These are phyloP conservation scores for Plumapathes pennacea DNA, from an alignment of 92 coral and sea anemone genomes.

Conservation along the genomic window DNA sequence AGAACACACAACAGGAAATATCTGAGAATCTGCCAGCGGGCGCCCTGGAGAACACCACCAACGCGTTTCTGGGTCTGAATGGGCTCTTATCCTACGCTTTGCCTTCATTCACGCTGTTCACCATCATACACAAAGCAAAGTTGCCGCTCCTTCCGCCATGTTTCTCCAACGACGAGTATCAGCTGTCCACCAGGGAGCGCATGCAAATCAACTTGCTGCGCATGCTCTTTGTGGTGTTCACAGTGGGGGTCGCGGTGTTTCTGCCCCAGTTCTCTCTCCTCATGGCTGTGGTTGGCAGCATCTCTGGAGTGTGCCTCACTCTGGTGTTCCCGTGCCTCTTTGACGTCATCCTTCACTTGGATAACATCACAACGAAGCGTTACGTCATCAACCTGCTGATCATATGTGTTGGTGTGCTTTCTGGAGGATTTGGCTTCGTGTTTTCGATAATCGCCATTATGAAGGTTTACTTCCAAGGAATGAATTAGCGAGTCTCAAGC, in stretches of 20 bases:
- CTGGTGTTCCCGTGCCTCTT: slow-evolving; percentile 90
- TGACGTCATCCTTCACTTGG: slow-evolving; percentile 72
- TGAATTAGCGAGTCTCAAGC: no score
- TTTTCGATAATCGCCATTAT: slow-evolving; percentile 81
- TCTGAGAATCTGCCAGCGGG: slow-evolving; percentile 97
- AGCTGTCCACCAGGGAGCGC: slow-evolving; percentile 72
- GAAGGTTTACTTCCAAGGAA: slow-evolving; percentile 51
- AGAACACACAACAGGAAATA: slow-evolving; percentile 85
- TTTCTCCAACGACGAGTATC: slow-evolving; percentile 72
- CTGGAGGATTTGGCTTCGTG: slow-evolving; percentile 85
- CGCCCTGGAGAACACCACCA: slow-evolving; percentile 83
- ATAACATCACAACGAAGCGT: slow-evolving; percentile 64
- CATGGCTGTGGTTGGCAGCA: slow-evolving; percentile 95
- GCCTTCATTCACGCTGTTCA: slow-evolving; percentile 86
- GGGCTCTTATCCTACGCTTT: slow-evolving; percentile 94
- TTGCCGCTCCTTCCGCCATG: slow-evolving; percentile 80
- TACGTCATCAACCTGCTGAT: slow-evolving; percentile 79
- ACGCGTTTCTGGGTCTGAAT: slow-evolving; percentile 87
- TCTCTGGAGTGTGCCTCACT: slow-evolving; percentile 86
- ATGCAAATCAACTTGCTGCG: slow-evolving; percentile 66
- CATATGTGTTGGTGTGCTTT: slow-evolving; percentile 83
- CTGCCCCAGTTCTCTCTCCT: slow-evolving; percentile 91
- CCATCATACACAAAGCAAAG: slow-evolving; percentile 78
- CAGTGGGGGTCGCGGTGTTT: slow-evolving; percentile 69
- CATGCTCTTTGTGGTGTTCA: slow-evolving; percentile 71